Evolutionary conservation across 2,797 vertebrate species (phyloP), one percentile per base, ranked within the genome.

Genomic region (Neosilurus mollespiculum): DNA sequence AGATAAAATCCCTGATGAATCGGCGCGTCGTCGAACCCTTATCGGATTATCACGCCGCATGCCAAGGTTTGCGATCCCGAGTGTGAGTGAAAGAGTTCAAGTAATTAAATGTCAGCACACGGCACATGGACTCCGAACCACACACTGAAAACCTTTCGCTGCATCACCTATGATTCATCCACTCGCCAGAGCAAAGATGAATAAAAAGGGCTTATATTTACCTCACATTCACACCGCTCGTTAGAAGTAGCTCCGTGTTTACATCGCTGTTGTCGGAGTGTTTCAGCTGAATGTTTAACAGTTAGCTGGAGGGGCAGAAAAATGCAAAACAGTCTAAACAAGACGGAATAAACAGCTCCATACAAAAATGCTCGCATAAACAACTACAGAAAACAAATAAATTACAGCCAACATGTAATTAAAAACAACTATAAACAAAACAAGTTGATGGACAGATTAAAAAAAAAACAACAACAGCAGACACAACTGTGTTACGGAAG

Each of bases 181-280:
- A 22, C 4, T 12, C 24, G 11, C 14, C 2, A 16, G 37, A 78
- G 22, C 75, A 4, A 8, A 62, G 58, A 62, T 14, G 0, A 14
- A 79, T 0, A n/a, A 79, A 1, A 9, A 2, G 65, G 0, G 20
- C 61, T 20, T 51, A 9, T 58, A 5, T 71, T 61, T 61, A 49
- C 6, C 37, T 59, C 61, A 30, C 58, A 15, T 61, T 67, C 34
- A 61, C 16, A 56, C 30, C 22, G 71, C 53, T 58, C 72, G 76
- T 82, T 30, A 76, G 26, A 49, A 59, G 5, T 26, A 59, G 14
- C 70, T 26, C 53, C 16, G 61, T n/a, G 54, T 83, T 66, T 65
- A 83, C 61, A 22, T 4, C 9, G 16, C 49, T 8, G 49, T 30
- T 67, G 49, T 65, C 10, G n/a, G 20, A 59, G 18, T 24, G 59